Evolutionary conservation across 2,797 vertebrate species (phyloP).

Genomic region (Scleropages formosus): DNA sequence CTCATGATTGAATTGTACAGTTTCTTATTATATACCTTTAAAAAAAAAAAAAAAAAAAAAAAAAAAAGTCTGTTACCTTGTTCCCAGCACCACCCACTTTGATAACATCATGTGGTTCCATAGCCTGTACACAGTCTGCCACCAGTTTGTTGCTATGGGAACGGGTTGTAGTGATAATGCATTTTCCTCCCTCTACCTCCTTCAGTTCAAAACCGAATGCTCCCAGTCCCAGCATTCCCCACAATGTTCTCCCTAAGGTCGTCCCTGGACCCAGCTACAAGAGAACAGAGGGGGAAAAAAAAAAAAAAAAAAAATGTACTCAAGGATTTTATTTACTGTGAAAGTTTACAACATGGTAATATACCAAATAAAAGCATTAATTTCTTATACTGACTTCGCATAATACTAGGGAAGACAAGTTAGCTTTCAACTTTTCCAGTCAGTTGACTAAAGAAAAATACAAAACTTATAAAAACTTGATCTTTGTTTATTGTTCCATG

Average conservation of each 20-base stretch:
- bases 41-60: not conserved
- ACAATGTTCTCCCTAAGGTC: constrained; percentile 85
- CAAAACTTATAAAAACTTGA: too few relatives aligned
- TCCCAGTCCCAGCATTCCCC: constrained; percentile 87
- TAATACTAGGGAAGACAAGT: too few relatives aligned
- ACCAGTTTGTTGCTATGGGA: constrained; percentile 91
- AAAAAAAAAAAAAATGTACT: not conserved
- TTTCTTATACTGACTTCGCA: too few relatives aligned
- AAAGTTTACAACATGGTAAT: not conserved
- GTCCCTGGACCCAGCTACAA: constrained; percentile 75
- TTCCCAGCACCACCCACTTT: constrained; percentile 94
- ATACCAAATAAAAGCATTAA: too few relatives aligned
- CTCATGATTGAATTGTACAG: not conserved
- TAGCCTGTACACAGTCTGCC: constrained; percentile 81
- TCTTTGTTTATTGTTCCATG: too few relatives aligned
- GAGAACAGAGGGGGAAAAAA: constrained; percentile 4
- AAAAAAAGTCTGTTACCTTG: too few relatives aligned
- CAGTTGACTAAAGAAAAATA: too few relatives aligned
- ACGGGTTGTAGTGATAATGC: constrained; percentile 86
- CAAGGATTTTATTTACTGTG: not conserved
- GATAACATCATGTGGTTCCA: constrained; percentile 85
- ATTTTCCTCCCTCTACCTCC: constrained; percentile 77
- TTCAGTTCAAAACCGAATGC: constrained; percentile 90
- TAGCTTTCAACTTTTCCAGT: too few relatives aligned
- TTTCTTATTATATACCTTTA: not conserved